phyloP scores from a whole-genome alignment of 2,113 vertebrate species.

The Pachyramphus minor region DNA sequence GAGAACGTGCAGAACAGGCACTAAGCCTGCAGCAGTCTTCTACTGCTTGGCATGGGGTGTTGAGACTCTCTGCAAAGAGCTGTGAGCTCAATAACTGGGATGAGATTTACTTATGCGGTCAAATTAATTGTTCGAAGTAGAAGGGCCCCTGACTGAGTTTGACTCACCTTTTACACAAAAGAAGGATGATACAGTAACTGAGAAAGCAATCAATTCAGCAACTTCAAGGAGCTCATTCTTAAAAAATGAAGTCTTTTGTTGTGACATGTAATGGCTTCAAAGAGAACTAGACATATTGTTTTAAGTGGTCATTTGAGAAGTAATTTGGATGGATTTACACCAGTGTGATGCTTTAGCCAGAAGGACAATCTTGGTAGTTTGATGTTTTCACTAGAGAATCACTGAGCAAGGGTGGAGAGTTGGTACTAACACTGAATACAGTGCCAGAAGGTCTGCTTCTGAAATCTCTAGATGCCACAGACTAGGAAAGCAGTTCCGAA shows the following conservation, averaged over 20 bases:
- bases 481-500: not conserved
- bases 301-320: not conserved
- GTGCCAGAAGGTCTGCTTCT: not conserved
- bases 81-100: not conserved
- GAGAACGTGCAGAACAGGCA: rapidly evolving
- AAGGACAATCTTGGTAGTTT: not conserved
- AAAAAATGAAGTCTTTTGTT: not conserved
- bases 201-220: not conserved
- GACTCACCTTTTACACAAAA: not conserved
- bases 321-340: not conserved
- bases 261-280: not conserved
- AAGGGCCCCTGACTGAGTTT: not conserved
- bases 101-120: not conserved
- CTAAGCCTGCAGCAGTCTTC: not conserved
- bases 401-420: not conserved
- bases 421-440: not conserved
- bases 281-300: not conserved
- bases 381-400: not conserved
- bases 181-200: not conserved
- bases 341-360: not conserved
- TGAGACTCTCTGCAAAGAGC: not conserved
- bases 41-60: not conserved
- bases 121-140: not conserved
- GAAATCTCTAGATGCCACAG: not conserved
- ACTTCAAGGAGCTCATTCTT: not conserved